Percentiles rank a stretch among this genome's conserved stretches.
phyloP scores from a whole-genome alignment of 2,113 vertebrate species.

The Dicaeum eximium region DNA sequence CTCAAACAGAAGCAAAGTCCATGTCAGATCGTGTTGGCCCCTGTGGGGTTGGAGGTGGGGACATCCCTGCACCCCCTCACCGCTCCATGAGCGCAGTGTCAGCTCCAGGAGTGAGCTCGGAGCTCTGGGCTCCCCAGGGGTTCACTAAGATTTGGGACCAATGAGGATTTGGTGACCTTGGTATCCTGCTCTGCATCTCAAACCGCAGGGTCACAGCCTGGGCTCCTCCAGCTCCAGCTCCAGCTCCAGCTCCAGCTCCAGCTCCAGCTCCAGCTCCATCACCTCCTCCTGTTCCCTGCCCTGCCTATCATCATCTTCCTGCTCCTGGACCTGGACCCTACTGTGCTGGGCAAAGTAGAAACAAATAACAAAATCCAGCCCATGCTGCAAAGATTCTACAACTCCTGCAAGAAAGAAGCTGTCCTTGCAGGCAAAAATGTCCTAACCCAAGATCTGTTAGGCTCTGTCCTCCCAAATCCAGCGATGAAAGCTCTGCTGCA shows the following conservation, averaged over 20 bases:
- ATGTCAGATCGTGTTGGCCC: neutral
- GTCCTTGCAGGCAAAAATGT: conserved; percentile 5
- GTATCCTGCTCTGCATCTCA: neutral
- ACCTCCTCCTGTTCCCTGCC: neutral
- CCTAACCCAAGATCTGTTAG: neutral
- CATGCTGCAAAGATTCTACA: neutral
- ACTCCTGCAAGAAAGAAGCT: neutral
- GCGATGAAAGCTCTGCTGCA: conserved; percentile 11
- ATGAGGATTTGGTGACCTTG: neutral
- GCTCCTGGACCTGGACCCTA: neutral
- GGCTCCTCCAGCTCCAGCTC: neutral
- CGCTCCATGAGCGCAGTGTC: rapidly evolving
- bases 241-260: neutral
- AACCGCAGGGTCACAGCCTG: neutral
- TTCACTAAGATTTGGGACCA: neutral
- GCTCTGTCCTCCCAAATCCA: conserved; percentile 46
- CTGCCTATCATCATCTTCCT: neutral
- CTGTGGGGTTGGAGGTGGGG: neutral
- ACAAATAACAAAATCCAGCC: neutral
- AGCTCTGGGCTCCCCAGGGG: neutral
- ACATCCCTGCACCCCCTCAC: neutral
- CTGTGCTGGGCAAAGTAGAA: neutral
- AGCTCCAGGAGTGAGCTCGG: rapidly evolving
- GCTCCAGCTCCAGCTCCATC: rapidly evolving
- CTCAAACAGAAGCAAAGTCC: conserved; percentile 25